A percentile compares a stretch with the other conserved stretches of the same genome.
Conservation (phyloP, 2,888 invertebrate genomes). For the Ceraclea dissimilis region DNA sequence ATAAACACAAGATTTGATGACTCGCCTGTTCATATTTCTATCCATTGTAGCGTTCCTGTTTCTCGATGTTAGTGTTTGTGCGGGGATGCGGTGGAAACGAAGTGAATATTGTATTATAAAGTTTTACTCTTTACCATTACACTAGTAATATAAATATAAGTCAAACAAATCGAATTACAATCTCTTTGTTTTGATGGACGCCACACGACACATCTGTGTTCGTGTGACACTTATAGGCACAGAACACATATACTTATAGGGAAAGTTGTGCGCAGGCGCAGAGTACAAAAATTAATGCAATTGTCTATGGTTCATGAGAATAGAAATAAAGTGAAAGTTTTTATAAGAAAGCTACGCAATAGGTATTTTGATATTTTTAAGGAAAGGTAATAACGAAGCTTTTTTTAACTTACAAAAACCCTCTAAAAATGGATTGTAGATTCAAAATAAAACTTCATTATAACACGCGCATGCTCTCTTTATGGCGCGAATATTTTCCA, state of each 20-base stretch:
- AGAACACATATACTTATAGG: background rate
- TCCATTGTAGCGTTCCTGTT: background rate
- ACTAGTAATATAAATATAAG: background rate
- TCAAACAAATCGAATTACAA: background rate
- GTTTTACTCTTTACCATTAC: background rate
- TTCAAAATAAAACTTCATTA: too few relatives aligned
- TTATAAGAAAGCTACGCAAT: too few relatives aligned
- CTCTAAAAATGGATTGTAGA: too few relatives aligned
- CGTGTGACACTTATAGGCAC: background rate
- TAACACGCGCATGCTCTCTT: too few relatives aligned
- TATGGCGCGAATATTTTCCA: too few relatives aligned
- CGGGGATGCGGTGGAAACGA: background rate
- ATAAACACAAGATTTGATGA: background rate
- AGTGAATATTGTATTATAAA: background rate
- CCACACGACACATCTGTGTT: slow-evolving; percentile 17
- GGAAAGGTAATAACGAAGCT: too few relatives aligned
- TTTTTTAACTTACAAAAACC: too few relatives aligned
- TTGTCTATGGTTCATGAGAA: too few relatives aligned
- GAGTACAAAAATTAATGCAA: too few relatives aligned
- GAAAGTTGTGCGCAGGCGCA: background rate
- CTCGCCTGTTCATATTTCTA: background rate
- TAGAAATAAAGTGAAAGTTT: too few relatives aligned
- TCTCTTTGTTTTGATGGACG: slow-evolving; percentile 22
- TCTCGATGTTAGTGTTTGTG: background rate
- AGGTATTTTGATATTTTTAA: too few relatives aligned